These are phyloP conservation scores for Diarsia mendica DNA, from an alignment of 2,888 invertebrate genomes.

Conservation along the genomic window DNA sequence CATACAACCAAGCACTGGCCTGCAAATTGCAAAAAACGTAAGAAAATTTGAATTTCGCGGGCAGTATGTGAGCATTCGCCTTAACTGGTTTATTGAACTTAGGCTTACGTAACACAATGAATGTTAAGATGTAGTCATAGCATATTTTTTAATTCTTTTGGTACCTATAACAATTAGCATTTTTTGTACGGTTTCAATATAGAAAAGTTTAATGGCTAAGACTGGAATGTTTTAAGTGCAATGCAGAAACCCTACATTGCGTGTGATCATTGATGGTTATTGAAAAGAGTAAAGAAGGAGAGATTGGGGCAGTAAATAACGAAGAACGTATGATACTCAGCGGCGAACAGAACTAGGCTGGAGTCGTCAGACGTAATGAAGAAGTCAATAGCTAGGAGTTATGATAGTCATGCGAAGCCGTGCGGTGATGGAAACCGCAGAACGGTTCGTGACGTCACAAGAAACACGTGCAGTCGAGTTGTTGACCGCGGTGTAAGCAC, in stretches of 20 bases:
- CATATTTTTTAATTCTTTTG: background rate
- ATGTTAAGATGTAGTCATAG: background rate
- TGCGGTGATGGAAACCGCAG: conserved; percentile 25
- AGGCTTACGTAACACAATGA: background rate
- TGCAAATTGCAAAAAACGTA: too few species aligned
- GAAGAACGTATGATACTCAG: background rate
- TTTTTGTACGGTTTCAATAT: background rate
- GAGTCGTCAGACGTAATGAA: conserved; percentile 9
- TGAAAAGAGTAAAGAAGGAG: background rate
- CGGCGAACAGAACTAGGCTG: background rate
- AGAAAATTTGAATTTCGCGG: too few species aligned
- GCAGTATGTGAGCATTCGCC: too few species aligned
- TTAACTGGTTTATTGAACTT: background rate
- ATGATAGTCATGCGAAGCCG: conserved; percentile 21
- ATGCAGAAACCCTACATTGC: background rate
- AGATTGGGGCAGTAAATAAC: background rate
- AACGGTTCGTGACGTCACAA: conserved; percentile 45
- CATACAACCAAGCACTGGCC: too few species aligned
- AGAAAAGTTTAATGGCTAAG: background rate
- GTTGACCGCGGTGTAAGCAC: background rate
- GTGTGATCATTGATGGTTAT: background rate
- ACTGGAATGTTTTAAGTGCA: background rate
- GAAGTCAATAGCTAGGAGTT: conserved; percentile 18
- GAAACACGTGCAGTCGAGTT: conserved; percentile 42
- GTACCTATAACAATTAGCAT: background rate